These are phyloP conservation scores for Cuculus canorus DNA, from an alignment of 2,797 vertebrate species.

Conservation along the genomic window DNA sequence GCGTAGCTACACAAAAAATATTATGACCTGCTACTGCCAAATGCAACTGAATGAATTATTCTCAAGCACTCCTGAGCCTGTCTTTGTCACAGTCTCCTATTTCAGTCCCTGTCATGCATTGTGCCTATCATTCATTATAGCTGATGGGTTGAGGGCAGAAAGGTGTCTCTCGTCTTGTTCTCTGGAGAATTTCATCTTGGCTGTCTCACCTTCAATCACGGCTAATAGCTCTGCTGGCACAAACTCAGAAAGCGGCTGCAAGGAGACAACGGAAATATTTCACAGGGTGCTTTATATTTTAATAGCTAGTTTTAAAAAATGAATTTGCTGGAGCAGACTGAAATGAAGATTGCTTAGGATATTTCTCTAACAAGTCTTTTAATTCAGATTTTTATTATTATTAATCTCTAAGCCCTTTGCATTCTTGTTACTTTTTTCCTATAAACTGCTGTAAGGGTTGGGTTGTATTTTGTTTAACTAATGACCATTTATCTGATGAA, in stretches of 20 bases:
- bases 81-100: slow-evolving; percentile 62
- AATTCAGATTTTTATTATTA: neutral
- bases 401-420: neutral
- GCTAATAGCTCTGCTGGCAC: slow-evolving; percentile 89
- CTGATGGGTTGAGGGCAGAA: slow-evolving; percentile 73
- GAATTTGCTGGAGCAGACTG: slow-evolving; percentile 40
- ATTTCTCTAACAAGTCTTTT: slow-evolving; percentile 23
- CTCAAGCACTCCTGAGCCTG: slow-evolving; percentile 50
- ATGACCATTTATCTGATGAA: neutral
- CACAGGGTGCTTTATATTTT: slow-evolving; percentile 61
- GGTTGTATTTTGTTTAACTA: slow-evolving; percentile 15
- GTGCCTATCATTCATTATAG: slow-evolving; percentile 70
- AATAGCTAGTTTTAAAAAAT: slow-evolving; percentile 46
- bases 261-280: slow-evolving; percentile 68
- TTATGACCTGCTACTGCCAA: slow-evolving; percentile 51
- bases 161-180: slow-evolving; percentile 73
- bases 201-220: slow-evolving; percentile 83
- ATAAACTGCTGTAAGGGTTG: neutral
- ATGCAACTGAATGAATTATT: slow-evolving; percentile 65
- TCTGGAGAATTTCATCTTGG: slow-evolving; percentile 77
- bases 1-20: slow-evolving; percentile 55
- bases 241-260: slow-evolving; percentile 71
- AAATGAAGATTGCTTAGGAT: slow-evolving; percentile 20
- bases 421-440: neutral
- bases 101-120: slow-evolving; percentile 59